Evolutionary conservation across 2,888 invertebrate genomes (phyloP), one percentile per base, ranked within the genome.

Genomic region (Schrankia costaestrigalis): DNA sequence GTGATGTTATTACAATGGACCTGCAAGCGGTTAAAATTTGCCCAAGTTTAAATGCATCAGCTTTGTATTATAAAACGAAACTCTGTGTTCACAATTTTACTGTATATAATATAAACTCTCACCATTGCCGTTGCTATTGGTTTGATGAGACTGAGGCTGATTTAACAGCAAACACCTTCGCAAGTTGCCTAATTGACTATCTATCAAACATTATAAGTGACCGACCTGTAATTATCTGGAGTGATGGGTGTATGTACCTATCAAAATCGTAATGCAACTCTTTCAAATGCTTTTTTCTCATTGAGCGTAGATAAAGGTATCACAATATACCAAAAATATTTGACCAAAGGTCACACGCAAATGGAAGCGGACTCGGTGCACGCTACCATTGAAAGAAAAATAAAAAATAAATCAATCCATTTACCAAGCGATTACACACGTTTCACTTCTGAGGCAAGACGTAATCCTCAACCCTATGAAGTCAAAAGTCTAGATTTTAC

Each of bases 281-380:
- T n/a, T n/a, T n/a, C 9, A 1, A 31, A 31, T 11, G 24, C 24
- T 2, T 10, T 31, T 2, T 3, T n/a, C 3, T 24, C 23, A 5
- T 0, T 24, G 2, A 11, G 24, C 2, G 24, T 24, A 6, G 4
- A 10, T 5, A 4, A 31, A 12, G 24, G 24, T 13, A 10, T 31
- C 1, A 18, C 24, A 8, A 31, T 24, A 2, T 5, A 3, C 2
- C 24, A 24, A n/a, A 31, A 31, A 23, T 31, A 31, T 15, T 11
- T 31, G 1, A 23, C 22, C 13, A 6, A 15, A 1, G 30, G 21
- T 2, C 24, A 31, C 19, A 39, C 30, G 1, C 35, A 40, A 9
- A 35, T 35, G 31, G 35, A 40, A 11, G 27, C 27, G 1, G 39
- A 35, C 3, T 35, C 30, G 22, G 32, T 35, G 35, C 35, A 40